phyloP scores from a whole-genome alignment of 37 sponge, comb jelly and placozoan species.

The Geodia barretti region DNA sequence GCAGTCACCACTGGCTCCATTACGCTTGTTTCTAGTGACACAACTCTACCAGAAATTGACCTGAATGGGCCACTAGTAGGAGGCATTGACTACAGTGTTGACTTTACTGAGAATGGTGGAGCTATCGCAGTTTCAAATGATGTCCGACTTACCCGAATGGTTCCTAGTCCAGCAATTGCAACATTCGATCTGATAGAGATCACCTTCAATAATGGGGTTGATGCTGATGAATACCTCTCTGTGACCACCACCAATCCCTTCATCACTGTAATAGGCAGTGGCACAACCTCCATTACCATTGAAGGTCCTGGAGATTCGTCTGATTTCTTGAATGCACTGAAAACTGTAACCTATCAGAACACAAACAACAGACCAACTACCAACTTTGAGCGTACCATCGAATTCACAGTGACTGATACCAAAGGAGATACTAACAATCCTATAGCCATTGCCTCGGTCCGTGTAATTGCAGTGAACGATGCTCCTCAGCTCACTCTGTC shows the following conservation, averaged over 20 bases:
- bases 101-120: slow-evolving; percentile 49
- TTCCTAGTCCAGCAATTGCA: slow-evolving; percentile 8
- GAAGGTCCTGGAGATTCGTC: slow-evolving; percentile 46
- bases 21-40: slow-evolving; percentile 33
- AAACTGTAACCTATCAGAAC: slow-evolving; percentile 38
- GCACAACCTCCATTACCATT: slow-evolving; percentile 13
- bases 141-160: slow-evolving; percentile 1
- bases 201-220: slow-evolving; percentile 16
- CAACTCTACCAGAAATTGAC: slow-evolving; percentile 44
- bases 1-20: slow-evolving; percentile 34
- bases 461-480: slow-evolving; percentile 42
- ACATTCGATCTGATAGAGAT: slow-evolving; percentile 38
- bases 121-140: slow-evolving; percentile 18
- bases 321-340: slow-evolving; percentile 35
- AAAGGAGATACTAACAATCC: slow-evolving; percentile 36
- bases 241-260: neutral
- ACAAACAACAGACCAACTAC: slow-evolving; percentile 26
- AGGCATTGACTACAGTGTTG: slow-evolving; percentile 26
- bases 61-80: slow-evolving; percentile 24
- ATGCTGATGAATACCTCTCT: slow-evolving; percentile 27
- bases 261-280: slow-evolving; percentile 11
- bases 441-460: slow-evolving; percentile 14
- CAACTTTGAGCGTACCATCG: slow-evolving; percentile 9
- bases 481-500: slow-evolving; percentile 23
- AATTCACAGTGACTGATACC: slow-evolving; percentile 47